These are phyloP conservation scores for Aphelocoma californica DNA, from an alignment of 2,797 vertebrate species.

Conservation along the genomic window DNA sequence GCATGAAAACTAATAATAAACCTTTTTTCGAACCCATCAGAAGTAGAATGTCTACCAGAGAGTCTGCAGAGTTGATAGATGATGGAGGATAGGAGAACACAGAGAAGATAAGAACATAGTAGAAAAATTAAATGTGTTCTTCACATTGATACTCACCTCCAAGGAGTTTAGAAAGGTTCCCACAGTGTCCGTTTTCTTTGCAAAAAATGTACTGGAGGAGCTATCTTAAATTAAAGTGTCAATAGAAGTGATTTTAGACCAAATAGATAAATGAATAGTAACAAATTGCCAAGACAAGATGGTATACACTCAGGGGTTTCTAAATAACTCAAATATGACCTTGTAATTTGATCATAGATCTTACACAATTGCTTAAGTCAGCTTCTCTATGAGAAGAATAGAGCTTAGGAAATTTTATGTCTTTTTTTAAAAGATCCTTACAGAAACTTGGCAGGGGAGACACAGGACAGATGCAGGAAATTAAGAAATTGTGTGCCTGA, in stretches of 20 bases:
- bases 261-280: slow-evolving; percentile 41
- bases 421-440: background rate
- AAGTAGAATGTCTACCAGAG: background rate
- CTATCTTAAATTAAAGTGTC: slow-evolving; percentile 36
- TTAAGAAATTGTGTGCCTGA: background rate
- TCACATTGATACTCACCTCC: background rate
- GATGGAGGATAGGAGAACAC: background rate
- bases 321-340: slow-evolving; percentile 28
- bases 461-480: background rate
- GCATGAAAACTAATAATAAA: background rate
- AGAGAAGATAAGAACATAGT: background rate
- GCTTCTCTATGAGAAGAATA: background rate
- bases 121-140: slow-evolving; percentile 15
- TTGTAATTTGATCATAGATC: background rate
- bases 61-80: background rate
- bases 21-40: background rate
- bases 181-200: background rate
- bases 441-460: background rate
- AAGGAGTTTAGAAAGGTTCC: background rate
- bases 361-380: background rate
- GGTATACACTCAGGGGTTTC: background rate
- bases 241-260: slow-evolving; percentile 30
- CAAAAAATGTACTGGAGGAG: background rate
- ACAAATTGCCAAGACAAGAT: background rate
- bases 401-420: background rate